A percentile compares a stretch with the other conserved stretches of the same genome.
Evolutionary conservation across 2,113 vertebrate genomes (phyloP).

Genomic region (Vulpes ferrilata): DNA sequence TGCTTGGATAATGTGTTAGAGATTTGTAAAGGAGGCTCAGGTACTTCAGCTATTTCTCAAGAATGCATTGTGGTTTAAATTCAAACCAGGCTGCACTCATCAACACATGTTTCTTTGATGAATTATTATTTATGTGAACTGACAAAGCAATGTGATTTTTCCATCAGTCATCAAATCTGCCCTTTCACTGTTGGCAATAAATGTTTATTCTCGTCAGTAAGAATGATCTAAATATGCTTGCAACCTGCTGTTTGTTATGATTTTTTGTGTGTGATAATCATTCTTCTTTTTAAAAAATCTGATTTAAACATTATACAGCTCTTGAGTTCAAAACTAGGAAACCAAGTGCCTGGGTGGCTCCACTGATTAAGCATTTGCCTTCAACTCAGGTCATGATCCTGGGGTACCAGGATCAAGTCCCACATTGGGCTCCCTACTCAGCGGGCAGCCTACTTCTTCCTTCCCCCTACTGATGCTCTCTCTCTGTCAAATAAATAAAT

Average conservation of each 20-base stretch:
- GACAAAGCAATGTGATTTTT: conserved; percentile 80
- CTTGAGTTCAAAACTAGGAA: conserved; percentile 15
- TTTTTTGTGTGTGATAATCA: conserved; percentile 9
- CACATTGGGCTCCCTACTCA: too few species aligned
- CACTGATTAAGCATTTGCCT: too few species aligned
- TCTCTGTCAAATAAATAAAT: too few species aligned
- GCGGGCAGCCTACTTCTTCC: too few species aligned
- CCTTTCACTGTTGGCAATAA: conserved; percentile 73
- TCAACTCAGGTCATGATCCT: too few species aligned
- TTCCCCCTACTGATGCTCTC: too few species aligned
- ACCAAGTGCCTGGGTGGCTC: not conserved
- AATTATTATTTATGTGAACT: conserved; percentile 84
- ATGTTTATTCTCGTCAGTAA: conserved; percentile 71
- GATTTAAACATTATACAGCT: not conserved
- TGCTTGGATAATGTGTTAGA: conserved; percentile 74
- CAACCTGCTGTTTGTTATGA: conserved; percentile 61
- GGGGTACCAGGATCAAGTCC: too few species aligned
- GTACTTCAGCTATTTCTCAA: conserved; percentile 82
- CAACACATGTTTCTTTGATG: conserved; percentile 81
- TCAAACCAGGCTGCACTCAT: conserved; percentile 78
- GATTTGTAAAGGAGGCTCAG: conserved; percentile 77
- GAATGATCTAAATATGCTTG: conserved; percentile 65
- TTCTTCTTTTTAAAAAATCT: not conserved
- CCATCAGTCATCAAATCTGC: conserved; percentile 65
- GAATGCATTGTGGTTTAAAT: conserved; percentile 83